Conservation (phyloP, 1,140 invertebrate genomes). For the Meteorus sp. region DNA sequence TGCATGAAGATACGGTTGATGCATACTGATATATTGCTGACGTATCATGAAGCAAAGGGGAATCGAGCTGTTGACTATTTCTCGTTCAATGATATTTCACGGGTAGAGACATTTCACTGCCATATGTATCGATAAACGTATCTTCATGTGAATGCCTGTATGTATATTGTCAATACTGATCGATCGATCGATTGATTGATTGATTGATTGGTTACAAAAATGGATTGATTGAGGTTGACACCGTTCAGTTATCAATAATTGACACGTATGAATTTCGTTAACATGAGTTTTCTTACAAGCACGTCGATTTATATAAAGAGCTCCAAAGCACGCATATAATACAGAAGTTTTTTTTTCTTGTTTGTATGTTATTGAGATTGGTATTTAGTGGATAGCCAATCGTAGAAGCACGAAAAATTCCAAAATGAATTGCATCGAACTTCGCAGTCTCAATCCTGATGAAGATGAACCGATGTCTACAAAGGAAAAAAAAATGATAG, state of each 20-base stretch:
- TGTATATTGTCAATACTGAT: too few species aligned
- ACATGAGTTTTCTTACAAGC: constrained; percentile 37
- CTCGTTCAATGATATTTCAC: constrained; percentile 7
- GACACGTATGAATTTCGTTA: constrained; percentile 18
- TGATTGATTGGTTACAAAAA: too few species aligned
- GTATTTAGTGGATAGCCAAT: constrained; percentile 37
- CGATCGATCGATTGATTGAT: too few species aligned
- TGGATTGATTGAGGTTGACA: background rate
- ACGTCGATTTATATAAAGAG: constrained; percentile 48
- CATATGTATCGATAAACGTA: too few species aligned
- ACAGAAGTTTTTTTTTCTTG: constrained; percentile 28
- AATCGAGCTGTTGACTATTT: background rate
- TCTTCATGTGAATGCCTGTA: too few species aligned
- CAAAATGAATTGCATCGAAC: constrained; percentile 32
- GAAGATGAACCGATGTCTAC: constrained; percentile 41
- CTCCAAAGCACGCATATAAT: constrained; percentile 46
- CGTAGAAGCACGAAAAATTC: constrained; percentile 39
- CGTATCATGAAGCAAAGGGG: background rate
- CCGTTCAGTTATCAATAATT: constrained; percentile 3
- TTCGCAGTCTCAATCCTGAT: constrained; percentile 19
- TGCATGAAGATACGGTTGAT: background rate
- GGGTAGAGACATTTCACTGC: too few species aligned
- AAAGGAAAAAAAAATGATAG: constrained; percentile 25
- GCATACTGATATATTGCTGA: constrained; percentile 7
- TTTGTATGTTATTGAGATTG: constrained; percentile 1